phyloP scores from a whole-genome alignment of 2,888 invertebrate species.

The Mythimna pallens region DNA sequence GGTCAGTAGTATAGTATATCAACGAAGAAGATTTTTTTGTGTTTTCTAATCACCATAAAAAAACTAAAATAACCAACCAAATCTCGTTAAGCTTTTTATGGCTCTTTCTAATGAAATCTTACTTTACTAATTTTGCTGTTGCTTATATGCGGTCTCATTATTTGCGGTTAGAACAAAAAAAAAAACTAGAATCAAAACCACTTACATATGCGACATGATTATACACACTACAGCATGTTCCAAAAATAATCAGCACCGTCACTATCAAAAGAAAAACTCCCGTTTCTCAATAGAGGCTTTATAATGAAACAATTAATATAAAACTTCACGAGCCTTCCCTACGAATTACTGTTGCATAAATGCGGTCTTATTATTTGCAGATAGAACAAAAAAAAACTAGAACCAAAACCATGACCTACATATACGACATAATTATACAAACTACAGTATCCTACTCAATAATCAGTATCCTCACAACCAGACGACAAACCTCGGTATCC shows the following conservation, averaged over 20 bases:
- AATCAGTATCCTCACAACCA: constrained; percentile 50
- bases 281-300: constrained; percentile 79
- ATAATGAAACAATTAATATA: constrained; percentile 87
- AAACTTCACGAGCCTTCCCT: constrained; percentile 62
- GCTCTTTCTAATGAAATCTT: not conserved
- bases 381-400: not conserved
- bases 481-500: constrained; percentile 76
- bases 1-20: too few species aligned
- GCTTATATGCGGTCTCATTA: constrained; percentile 3
- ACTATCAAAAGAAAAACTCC: constrained; percentile 66
- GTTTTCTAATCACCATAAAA: not conserved
- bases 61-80: not conserved
- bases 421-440: not conserved
- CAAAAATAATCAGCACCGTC: constrained; percentile 64
- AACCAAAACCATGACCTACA: constrained; percentile 36
- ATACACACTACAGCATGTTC: constrained; percentile 52
- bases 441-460: too few species aligned
- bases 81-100: constrained; percentile 3
- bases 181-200: constrained; percentile 22
- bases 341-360: not conserved
- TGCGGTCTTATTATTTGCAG: not conserved
- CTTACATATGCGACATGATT: not conserved
- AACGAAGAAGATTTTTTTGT: not conserved
- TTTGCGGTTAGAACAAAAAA: not conserved
- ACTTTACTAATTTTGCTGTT: not conserved